phyloP scores from a whole-genome alignment of 2,113 vertebrate species.

The Chloropsis hardwickii region DNA sequence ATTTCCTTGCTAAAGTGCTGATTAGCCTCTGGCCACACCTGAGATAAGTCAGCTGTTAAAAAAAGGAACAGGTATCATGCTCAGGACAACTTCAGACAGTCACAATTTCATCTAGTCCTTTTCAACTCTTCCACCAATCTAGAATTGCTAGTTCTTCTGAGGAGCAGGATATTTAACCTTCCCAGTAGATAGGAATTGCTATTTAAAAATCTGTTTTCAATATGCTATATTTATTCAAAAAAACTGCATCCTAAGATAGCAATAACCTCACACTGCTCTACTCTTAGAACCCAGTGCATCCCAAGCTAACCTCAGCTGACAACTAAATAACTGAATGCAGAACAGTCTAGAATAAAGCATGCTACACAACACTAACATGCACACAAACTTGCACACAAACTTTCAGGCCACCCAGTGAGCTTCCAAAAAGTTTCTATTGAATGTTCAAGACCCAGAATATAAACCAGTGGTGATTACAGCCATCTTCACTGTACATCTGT shows the following conservation, averaged over 20 bases:
- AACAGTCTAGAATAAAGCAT: conserved; percentile 47
- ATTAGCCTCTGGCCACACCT: conserved; percentile 99
- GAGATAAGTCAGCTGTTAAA: conserved; percentile 93
- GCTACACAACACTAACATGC: conserved; percentile 68
- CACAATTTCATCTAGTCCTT: background rate
- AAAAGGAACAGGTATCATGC: background rate
- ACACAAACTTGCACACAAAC: conserved; percentile 72
- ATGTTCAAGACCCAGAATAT: background rate
- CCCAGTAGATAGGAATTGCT: background rate
- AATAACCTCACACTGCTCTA: background rate
- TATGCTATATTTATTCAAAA: background rate
- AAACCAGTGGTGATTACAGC: background rate
- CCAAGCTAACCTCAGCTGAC: background rate
- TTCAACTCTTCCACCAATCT: background rate
- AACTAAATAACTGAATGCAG: background rate
- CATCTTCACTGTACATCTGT: background rate
- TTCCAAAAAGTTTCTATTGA: background rate
- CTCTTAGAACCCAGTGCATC: background rate
- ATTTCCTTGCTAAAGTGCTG: conserved; percentile 99
- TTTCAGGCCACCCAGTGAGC: conserved; percentile 15
- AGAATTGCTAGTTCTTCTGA: background rate
- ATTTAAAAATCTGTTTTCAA: background rate
- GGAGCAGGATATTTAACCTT: background rate
- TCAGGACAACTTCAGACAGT: background rate
- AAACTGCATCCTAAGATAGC: background rate